Evolutionary conservation across 2,113 vertebrate genomes (phyloP), one percentile per base, ranked within the genome.

Genomic region (Megaceryle maxima): DNA sequence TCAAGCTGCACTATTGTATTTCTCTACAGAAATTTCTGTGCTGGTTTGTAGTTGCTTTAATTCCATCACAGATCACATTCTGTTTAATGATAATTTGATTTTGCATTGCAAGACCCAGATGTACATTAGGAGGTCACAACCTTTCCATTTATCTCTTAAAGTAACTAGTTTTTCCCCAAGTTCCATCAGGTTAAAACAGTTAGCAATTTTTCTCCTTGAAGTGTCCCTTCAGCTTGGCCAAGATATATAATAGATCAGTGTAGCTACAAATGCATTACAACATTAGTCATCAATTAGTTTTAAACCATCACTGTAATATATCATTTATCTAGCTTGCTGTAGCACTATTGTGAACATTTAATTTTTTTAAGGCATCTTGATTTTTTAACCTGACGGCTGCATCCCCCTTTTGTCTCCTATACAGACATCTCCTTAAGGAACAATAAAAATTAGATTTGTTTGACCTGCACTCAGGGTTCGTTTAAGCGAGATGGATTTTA

Each of bases 251-350:
- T 97, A 98, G 98, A 98, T 98, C 98, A 98, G 91, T 97, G 93
- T 97, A 97, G 97, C 97, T 97, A 98, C 97, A 97, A 97, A 97
- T 98, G 97, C 97, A 98, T 97, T 98, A 98, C 98, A 98, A 97
- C 98, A 98, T 98, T 98, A 98, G 98, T 98, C 98, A 98, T 98
- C 98, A 98, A 98, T 98, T 98, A 98, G 96, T 97, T 98, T 98
- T 98, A 98, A 98, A 97, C 96, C 97, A 96, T 96, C 57, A 3
- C 94, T 96, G 97, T 80, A 98, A 98, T 98, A 98, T 97, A 97
- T 98, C 98, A 98, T 97, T 98, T 97, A 97, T 98, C 98, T 94
- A 97, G 95, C 97, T 96, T 97, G 96, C 97, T 96, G 97, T 55
- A 87, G 96, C 95, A 95, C 93, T 98, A 96, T 96, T 97, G 96